These are phyloP conservation scores for Dermatophagoides farinae DNA, from an alignment of 1,140 invertebrate species.

Conservation along the genomic window DNA sequence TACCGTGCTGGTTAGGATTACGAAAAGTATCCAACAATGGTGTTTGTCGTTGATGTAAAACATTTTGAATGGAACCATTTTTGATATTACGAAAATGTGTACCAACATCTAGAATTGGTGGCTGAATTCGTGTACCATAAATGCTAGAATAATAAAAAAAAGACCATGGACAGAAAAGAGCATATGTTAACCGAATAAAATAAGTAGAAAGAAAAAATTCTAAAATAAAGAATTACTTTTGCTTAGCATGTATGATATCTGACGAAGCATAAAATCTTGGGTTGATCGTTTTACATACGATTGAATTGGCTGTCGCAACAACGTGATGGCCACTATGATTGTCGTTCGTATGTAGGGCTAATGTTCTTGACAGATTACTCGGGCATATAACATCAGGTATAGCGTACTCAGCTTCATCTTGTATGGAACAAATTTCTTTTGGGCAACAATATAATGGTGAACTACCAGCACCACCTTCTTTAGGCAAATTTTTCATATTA, in stretches of 20 bases:
- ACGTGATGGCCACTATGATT: neutral
- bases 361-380: conserved; percentile 1
- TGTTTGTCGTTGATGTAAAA: neutral
- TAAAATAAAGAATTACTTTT: conserved; percentile 2
- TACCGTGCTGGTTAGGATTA: neutral
- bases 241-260: conserved; percentile 1
- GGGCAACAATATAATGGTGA: conserved; percentile 2
- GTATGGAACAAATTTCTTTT: conserved; percentile 1
- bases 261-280: conserved; percentile 8
- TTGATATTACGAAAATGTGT: neutral
- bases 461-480: neutral
- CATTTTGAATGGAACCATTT: neutral
- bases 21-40: neutral
- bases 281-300: neutral
- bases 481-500: conserved; percentile 7
- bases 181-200: neutral
- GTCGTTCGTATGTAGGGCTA: neutral
- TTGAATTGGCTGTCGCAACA: neutral
- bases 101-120: neutral
- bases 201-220: neutral
- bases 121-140: neutral
- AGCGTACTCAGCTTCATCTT: conserved; percentile 8
- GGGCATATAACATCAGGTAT: conserved; percentile 10
- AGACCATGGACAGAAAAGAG: neutral
- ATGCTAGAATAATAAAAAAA: neutral